These are phyloP conservation scores for Trachelus stipa DNA, from an alignment of 2,888 invertebrate genomes.

Conservation along the genomic window DNA sequence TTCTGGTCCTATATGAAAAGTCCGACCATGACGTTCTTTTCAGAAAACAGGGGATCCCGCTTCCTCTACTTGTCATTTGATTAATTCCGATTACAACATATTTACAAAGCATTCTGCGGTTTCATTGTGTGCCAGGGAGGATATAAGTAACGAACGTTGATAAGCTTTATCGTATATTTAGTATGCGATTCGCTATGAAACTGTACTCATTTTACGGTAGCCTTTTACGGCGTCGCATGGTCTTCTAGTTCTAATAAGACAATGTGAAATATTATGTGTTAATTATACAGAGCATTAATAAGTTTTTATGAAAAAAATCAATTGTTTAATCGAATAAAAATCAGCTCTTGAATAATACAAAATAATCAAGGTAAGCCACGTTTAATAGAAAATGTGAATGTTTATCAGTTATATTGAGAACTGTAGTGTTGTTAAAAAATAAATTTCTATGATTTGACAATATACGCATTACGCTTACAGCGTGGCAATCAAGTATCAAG, in stretches of 20 bases:
- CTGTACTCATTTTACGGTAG: not conserved
- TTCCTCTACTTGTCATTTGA: not conserved
- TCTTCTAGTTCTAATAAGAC: not conserved
- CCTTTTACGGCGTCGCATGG: not conserved
- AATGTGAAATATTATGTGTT: not conserved
- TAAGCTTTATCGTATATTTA: not conserved
- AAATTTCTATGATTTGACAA: too few species aligned
- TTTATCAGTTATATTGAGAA: not conserved
- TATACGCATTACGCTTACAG: too few species aligned
- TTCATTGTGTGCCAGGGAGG: not conserved
- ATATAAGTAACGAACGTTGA: not conserved
- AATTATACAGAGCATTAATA: not conserved
- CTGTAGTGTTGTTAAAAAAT: too few species aligned
- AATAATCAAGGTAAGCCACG: not conserved
- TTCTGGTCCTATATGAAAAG: not conserved
- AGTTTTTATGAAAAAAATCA: not conserved
- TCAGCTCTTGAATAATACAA: not conserved
- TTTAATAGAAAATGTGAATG: not conserved
- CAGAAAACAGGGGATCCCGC: not conserved
- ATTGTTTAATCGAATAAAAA: not conserved
- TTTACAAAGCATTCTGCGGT: not conserved
- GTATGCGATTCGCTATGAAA: not conserved
- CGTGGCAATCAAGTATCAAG: too few species aligned
- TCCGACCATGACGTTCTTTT: not conserved
- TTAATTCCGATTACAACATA: not conserved